These are phyloP conservation scores for Nannoperca obscura DNA, from an alignment of 2,797 vertebrate genomes.

Conservation along the genomic window DNA sequence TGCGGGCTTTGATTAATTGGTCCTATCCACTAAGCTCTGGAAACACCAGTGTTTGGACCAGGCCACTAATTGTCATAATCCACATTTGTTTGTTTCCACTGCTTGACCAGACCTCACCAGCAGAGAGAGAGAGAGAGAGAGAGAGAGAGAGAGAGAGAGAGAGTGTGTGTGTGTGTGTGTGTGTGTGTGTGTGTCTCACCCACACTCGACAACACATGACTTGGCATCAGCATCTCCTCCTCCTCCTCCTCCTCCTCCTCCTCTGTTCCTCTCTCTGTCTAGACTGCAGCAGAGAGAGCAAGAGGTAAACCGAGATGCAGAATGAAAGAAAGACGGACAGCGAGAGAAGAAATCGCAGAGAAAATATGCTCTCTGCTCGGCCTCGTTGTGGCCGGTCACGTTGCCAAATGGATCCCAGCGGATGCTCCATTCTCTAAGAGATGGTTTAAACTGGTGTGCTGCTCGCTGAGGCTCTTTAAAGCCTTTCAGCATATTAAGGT, in stretches of 20 bases:
- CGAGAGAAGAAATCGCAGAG: conserved; percentile 28
- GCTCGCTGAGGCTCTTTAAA: conserved; percentile 55
- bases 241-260: conserved; percentile 57
- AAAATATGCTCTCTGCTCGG: conserved; percentile 57
- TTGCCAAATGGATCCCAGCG: conserved; percentile 70
- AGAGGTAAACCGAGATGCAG: conserved; percentile 62
- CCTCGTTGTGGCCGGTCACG: conserved; percentile 36
- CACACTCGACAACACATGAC: conserved; percentile 57
- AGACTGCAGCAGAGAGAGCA: conserved; percentile 54
- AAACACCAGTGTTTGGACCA: conserved; percentile 60
- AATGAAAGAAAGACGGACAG: conserved; percentile 46
- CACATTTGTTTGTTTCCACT: conserved; percentile 74
- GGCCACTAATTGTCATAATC: conserved; percentile 75
- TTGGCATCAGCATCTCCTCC: conserved; percentile 53
- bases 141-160: no score
- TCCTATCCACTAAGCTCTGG: conserved; percentile 67
- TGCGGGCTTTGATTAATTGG: conserved; percentile 69
- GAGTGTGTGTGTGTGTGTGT: conserved; percentile 20
- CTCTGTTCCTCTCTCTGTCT: conserved; percentile 65
- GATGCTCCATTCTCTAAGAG: conserved; percentile 51
- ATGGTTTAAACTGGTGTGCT: conserved; percentile 74
- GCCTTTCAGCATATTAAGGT: conserved; percentile 45
- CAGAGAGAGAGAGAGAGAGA: background rate
- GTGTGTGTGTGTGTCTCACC: conserved; percentile 39
- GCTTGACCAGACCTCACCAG: conserved; percentile 57